Evolutionary conservation across 2,797 vertebrate species (phyloP).

Genomic region (Acanthurus leucopareius): DNA sequence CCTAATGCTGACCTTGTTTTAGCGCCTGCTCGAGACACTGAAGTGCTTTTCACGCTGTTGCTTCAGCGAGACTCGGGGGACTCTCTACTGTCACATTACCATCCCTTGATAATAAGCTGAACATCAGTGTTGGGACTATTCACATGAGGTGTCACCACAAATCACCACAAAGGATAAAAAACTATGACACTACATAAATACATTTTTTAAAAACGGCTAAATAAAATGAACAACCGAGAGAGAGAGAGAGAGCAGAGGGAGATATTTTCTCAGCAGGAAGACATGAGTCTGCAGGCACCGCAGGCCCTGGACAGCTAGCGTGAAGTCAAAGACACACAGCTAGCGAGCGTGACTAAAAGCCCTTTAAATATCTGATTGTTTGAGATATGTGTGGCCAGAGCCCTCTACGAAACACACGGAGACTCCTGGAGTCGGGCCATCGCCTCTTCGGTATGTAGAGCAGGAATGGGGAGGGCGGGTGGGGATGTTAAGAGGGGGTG

Average conservation of each 20-base stretch:
- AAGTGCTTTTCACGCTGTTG: slow-evolving; percentile 39
- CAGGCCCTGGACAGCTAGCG: slow-evolving; percentile 17
- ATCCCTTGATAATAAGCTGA: slow-evolving; percentile 49
- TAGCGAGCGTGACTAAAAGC: slow-evolving; percentile 62
- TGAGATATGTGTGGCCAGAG: slow-evolving; percentile 66
- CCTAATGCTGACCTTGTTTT: slow-evolving; percentile 27
- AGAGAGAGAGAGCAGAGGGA: too few relatives aligned
- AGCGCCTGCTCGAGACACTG: background rate
- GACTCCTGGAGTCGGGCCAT: slow-evolving; percentile 79
- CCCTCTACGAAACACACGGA: slow-evolving; percentile 57
- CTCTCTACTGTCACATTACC: slow-evolving; percentile 33
- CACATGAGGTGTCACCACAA: slow-evolving; percentile 27
- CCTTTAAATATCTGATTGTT: slow-evolving; percentile 71
- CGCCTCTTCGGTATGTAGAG: slow-evolving; percentile 80
- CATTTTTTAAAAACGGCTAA: slow-evolving; percentile 2
- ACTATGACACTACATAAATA: slow-evolving; percentile 21
- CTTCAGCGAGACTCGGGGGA: slow-evolving; percentile 41
- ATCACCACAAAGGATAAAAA: slow-evolving; percentile 24
- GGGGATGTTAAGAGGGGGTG: slow-evolving; percentile 76
- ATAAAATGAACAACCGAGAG: slow-evolving; percentile 4
- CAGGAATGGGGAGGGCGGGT: slow-evolving; percentile 54
- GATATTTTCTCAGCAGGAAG: slow-evolving; percentile 13
- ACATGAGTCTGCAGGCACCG: background rate
- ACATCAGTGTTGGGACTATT: slow-evolving; percentile 48
- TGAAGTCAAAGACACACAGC: slow-evolving; percentile 59